Percentiles rank a stretch among this genome's conserved stretches.
These are phyloP conservation scores for Orcinus orca DNA, from an alignment of 2,113 vertebrate species.

Conservation along the genomic window DNA sequence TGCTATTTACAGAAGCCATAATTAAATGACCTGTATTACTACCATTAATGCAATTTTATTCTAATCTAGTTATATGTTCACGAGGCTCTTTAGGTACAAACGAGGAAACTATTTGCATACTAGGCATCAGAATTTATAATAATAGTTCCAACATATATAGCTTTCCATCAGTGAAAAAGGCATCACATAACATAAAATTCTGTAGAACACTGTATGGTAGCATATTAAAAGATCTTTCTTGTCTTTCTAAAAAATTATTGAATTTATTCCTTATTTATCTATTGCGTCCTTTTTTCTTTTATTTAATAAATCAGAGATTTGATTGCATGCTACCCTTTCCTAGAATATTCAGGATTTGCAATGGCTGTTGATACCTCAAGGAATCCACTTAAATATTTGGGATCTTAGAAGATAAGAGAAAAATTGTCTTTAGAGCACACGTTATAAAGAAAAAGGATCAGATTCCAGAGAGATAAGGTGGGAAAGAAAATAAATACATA, in stretches of 20 bases:
- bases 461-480: background rate
- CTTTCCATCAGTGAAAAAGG: background rate
- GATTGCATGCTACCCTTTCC: background rate
- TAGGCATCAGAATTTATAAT: conserved; percentile 10
- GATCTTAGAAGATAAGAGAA: background rate
- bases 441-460: background rate
- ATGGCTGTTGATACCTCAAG: background rate
- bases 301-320: background rate
- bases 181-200: background rate
- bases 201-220: background rate
- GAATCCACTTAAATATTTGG: background rate
- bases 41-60: background rate
- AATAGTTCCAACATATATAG: background rate
- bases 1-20: background rate
- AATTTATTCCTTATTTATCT: background rate
- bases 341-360: background rate
- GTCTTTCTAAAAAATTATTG: background rate
- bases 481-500: background rate
- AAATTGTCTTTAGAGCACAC: background rate
- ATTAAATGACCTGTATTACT: conserved; percentile 17
- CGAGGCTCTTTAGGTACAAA: background rate
- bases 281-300: background rate
- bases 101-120: background rate
- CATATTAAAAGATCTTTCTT: background rate
- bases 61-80: conserved; percentile 33